phyloP scores from a whole-genome alignment of 1,140 invertebrate genomes.

The Panagrolaimus sp. region DNA sequence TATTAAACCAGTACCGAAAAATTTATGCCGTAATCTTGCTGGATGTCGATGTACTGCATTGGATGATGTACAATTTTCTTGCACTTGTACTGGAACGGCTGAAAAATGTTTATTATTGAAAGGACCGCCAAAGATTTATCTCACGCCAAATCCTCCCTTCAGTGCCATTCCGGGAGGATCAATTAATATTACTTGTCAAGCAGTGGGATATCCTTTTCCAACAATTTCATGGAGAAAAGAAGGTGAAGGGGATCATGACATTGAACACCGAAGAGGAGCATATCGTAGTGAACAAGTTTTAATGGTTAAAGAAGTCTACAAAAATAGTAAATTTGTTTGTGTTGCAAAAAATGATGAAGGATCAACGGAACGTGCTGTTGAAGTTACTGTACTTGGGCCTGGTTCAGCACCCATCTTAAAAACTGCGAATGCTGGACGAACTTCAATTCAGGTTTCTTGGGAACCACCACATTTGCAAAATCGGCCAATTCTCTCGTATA shows the following conservation, averaged over 20 bases:
- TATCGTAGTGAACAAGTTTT: conserved; percentile 25
- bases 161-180: conserved; percentile 50
- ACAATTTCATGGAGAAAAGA: conserved; percentile 49
- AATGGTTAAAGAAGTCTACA: conserved; percentile 50
- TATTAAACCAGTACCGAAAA: conserved; percentile 57
- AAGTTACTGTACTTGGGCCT: conserved; percentile 46
- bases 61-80: conserved; percentile 51
- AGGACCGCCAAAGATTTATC: conserved; percentile 57
- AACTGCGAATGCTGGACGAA: conserved; percentile 45
- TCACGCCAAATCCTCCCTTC: conserved; percentile 52
- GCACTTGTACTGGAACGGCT: conserved; percentile 37
- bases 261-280: not conserved
- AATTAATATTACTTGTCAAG: conserved; percentile 58
- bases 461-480: conserved; percentile 56
- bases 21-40: conserved; percentile 51
- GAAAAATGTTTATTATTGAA: conserved; percentile 38
- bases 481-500: conserved; percentile 55
- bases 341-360: conserved; percentile 49
- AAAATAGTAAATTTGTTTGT: conserved; percentile 56
- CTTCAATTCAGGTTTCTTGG: conserved; percentile 48
- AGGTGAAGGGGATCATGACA: conserved; percentile 33
- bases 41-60: conserved; percentile 52
- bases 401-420: conserved; percentile 48
- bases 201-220: conserved; percentile 57
- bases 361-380: conserved; percentile 38